A percentile compares a stretch with the other conserved stretches of the same genome.
Evolutionary conservation across 1,140 invertebrate genomes (phyloP).

Genomic region (Drosophila kurseongensis): DNA sequence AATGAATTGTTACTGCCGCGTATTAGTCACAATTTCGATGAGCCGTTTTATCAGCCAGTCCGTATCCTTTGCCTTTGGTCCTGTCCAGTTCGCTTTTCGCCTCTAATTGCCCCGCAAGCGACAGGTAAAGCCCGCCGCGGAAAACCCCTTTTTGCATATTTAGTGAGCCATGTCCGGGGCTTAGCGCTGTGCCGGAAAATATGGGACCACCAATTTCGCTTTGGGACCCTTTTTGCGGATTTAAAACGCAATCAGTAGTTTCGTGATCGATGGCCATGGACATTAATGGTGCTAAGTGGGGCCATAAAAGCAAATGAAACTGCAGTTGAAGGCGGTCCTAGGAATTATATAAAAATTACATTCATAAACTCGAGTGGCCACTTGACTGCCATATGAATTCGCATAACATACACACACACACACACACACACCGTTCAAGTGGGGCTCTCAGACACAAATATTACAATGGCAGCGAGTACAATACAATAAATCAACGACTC

Average conservation of each 20-base stretch:
- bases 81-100: slow-evolving; percentile 20
- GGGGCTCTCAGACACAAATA: slow-evolving; percentile 58
- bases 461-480: slow-evolving; percentile 65
- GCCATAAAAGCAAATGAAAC: slow-evolving; percentile 45
- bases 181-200: slow-evolving; percentile 6
- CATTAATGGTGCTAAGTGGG: slow-evolving; percentile 46
- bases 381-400: slow-evolving; percentile 63
- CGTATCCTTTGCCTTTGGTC: not conserved
- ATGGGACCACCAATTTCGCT: slow-evolving; percentile 17
- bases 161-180: slow-evolving; percentile 16
- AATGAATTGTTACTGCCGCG: slow-evolving; percentile 75
- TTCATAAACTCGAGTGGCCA: slow-evolving; percentile 60
- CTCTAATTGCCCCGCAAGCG: slow-evolving; percentile 73
- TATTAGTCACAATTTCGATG: slow-evolving; percentile 63
- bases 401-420: slow-evolving; percentile 25
- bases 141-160: slow-evolving; percentile 67
- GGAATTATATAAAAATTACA: slow-evolving; percentile 63
- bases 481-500: slow-evolving; percentile 72
- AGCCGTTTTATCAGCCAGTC: slow-evolving; percentile 5
- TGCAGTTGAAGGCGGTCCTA: slow-evolving; percentile 29
- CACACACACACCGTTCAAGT: slow-evolving; percentile 29
- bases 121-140: slow-evolving; percentile 37
- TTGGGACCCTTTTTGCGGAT: not conserved
- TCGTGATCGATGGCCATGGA: slow-evolving; percentile 44
- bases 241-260: slow-evolving; percentile 16